These are phyloP conservation scores for Eremobia ochroleuca DNA, from an alignment of 2,888 invertebrate species.

Conservation along the genomic window DNA sequence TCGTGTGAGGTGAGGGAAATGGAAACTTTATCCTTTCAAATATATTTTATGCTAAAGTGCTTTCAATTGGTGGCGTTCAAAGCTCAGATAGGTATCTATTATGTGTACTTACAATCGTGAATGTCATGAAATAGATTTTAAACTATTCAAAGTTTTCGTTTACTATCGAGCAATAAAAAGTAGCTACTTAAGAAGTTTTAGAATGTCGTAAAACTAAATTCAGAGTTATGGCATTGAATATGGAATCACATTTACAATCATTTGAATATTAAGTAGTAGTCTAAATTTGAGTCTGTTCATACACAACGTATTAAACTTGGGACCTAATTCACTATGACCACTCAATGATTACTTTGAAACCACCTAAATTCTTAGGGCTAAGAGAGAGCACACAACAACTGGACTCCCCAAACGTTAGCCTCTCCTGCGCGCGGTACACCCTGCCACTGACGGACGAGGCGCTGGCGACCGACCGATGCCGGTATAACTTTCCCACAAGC, in stretches of 20 bases:
- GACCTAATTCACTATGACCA: no score
- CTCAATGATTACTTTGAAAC: no score
- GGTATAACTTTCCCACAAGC: no score
- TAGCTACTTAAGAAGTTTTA: conserved; percentile 14
- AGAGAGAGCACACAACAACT: no score
- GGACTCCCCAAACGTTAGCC: no score
- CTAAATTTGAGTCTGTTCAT: neutral
- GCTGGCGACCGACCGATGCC: no score
- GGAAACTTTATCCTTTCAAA: conserved; percentile 4
- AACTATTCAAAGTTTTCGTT: conserved; percentile 11
- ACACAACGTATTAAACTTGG: no score
- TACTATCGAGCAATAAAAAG: conserved; percentile 16
- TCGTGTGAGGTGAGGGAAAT: conserved; percentile 11
- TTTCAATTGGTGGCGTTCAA: neutral
- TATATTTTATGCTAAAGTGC: neutral
- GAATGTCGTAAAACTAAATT: conserved; percentile 37
- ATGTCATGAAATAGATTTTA: conserved; percentile 1
- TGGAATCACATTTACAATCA: conserved; percentile 14
- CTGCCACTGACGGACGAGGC: no score
- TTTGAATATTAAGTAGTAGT: conserved; percentile 10
- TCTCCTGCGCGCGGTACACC: no score
- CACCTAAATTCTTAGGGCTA: no score
- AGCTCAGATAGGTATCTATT: neutral
- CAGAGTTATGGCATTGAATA: conserved; percentile 11
- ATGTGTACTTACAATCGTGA: no score